Conservation (phyloP, 64 coral and sea anemone genomes). For the Montipora efflorescens region DNA sequence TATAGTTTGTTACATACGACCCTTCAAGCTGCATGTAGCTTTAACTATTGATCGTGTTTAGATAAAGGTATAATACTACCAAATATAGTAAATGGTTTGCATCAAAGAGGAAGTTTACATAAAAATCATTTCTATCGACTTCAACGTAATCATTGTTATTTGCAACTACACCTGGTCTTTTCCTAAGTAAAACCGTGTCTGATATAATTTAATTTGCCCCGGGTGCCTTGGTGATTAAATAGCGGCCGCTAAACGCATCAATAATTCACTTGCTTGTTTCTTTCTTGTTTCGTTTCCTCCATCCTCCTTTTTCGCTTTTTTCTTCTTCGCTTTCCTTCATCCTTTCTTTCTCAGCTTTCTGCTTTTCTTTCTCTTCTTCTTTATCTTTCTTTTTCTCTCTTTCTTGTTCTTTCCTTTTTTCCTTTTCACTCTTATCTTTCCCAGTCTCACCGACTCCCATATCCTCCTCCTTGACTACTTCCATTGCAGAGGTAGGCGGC, state of each 20-base stretch:
- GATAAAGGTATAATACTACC: too few species aligned
- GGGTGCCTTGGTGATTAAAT: neutral
- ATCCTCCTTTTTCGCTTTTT: neutral
- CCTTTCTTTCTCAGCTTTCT: constrained; percentile 48
- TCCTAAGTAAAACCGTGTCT: too few species aligned
- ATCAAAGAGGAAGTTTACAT: too few species aligned
- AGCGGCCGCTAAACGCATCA: neutral
- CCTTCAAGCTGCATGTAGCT: too few species aligned
- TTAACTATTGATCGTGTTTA: too few species aligned
- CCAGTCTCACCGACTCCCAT: neutral
- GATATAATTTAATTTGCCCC: too few species aligned
- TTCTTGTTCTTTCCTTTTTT: constrained; percentile 34
- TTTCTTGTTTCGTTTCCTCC: constrained; percentile 22
- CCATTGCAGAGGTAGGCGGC: neutral
- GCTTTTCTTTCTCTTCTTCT: constrained; percentile 32
- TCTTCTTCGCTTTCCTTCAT: constrained; percentile 13
- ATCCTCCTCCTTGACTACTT: neutral
- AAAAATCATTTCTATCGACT: too few species aligned
- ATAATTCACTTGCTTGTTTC: constrained; percentile 5
- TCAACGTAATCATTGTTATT: too few species aligned
- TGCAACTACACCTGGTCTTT: too few species aligned
- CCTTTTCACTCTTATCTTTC: constrained; percentile 32
- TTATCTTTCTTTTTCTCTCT: constrained; percentile 48
- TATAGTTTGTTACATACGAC: too few species aligned
- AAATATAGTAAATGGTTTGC: too few species aligned